Evolutionary conservation across 2,888 invertebrate species (phyloP), one percentile per base, ranked within the genome.

Genomic region (Orthosia incerta): DNA sequence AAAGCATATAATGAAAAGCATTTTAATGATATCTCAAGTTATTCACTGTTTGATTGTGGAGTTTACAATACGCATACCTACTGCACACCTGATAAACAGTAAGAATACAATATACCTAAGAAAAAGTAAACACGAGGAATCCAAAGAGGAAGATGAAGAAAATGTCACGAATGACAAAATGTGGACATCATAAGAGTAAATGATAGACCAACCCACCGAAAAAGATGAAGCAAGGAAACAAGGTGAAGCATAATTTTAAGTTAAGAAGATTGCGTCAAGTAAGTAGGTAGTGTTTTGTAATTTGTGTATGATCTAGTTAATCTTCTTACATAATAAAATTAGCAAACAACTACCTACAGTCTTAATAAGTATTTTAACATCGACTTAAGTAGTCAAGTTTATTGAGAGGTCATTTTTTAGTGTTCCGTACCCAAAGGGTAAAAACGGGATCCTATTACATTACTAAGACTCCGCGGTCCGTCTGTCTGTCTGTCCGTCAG

Each of bases 251-350:
- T 66, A 23, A 67, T 60, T 63, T 55, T n/a, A 59, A n/a, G 61
- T 53, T 65, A 11, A 57, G 39, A 70, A 72, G 63, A 79, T 79
- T 74, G 63, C 79, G 66, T 69, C 55, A 79, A 70, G 65, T 63
- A 61, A 53, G 55, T 67, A 74, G 65, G 73, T 61, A 70, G 70
- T 70, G 69, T 79, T 79, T 79, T 79, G 79, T 55, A 79, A 79
- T 79, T 79, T 59, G 53, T 61, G 69, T 79, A 65, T 74, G 74
- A 79, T 69, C 79, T 74, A 79, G 79, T 74, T 79, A 65, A 55
- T 76, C 50, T 23, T 18, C 23, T 79, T 76, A 81, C 62, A 48
- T 79, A 70, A 73, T 60, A 20, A 50, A 70, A 74, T 72, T 73
- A 82, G 64, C 79, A 77, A 81, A 71, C 63, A 62, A 61, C 67